Conservation (phyloP, 1,140 invertebrate species). For the Conus ventricosus region DNA sequence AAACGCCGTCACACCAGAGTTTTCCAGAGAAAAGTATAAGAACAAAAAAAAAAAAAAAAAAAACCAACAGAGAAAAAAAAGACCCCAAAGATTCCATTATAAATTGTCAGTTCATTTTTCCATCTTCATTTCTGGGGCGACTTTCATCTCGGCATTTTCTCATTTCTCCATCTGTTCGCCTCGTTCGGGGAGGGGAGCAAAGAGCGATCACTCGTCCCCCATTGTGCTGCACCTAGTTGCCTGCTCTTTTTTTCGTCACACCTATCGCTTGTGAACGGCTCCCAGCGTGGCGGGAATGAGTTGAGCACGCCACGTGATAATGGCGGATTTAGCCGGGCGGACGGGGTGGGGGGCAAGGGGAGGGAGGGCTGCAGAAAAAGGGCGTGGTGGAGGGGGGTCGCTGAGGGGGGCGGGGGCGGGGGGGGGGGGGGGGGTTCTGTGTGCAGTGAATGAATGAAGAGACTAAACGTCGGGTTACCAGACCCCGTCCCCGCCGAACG, state of each 20-base stretch:
- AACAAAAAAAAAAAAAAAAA: background rate
- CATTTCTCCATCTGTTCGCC: background rate
- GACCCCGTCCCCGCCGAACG: no score
- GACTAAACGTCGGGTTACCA: no score
- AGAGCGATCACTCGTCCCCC: slow-evolving; percentile 13
- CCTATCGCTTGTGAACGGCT: slow-evolving; percentile 23
- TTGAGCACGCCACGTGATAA: background rate
- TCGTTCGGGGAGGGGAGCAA: slow-evolving; percentile 6
- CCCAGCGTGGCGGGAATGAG: slow-evolving; percentile 16
- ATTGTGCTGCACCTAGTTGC: slow-evolving; percentile 16
- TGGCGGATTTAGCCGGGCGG: background rate
- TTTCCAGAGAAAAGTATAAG: background rate
- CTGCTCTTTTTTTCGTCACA: slow-evolving; percentile 18
- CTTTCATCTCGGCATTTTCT: slow-evolving; percentile 21
- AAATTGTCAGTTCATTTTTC: slow-evolving; percentile 27
- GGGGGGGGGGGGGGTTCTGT: no score
- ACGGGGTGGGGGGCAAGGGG: no score
- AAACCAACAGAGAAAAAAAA: background rate
- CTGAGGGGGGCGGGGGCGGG: no score
- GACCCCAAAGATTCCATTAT: background rate
- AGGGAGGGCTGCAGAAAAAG: no score
- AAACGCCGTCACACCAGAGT: background rate
- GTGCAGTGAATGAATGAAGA: no score
- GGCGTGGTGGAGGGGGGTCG: no score
- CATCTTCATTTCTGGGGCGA: background rate